These are phyloP conservation scores for Cosmopolites sordidus DNA, from an alignment of 2,888 invertebrate species.

Conservation along the genomic window DNA sequence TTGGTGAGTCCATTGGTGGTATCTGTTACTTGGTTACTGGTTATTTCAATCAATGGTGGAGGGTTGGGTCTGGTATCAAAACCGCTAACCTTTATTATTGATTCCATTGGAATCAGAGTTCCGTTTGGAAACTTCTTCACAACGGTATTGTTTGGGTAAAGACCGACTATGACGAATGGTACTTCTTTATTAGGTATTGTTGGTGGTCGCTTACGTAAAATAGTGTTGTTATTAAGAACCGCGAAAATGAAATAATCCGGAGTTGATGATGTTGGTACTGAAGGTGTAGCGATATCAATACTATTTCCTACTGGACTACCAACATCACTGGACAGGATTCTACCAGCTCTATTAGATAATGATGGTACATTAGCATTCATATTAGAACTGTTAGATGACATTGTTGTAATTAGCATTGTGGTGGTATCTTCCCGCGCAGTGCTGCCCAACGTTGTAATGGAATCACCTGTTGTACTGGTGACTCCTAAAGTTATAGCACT, in stretches of 20 bases:
- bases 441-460: neutral
- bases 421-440: conserved; percentile 6
- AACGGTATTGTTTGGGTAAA: conserved; percentile 73
- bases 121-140: conserved; percentile 78
- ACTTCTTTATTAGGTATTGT: conserved; percentile 63
- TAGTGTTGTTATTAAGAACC: conserved; percentile 73
- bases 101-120: conserved; percentile 67
- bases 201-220: conserved; percentile 70
- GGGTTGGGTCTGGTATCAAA: conserved; percentile 54
- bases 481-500: conserved; percentile 13
- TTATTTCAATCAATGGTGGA: conserved; percentile 57
- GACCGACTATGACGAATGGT: conserved; percentile 70
- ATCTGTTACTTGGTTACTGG: conserved; percentile 61
- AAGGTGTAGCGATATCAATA: conserved; percentile 31
- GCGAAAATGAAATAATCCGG: conserved; percentile 71
- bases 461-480: conserved; percentile 2
- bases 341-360: conserved; percentile 36
- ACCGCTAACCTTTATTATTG: conserved; percentile 52
- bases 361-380: conserved; percentile 2
- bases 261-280: conserved; percentile 32
- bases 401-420: conserved; percentile 6
- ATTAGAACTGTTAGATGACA: conserved; percentile 13
- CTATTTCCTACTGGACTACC: conserved; percentile 34
- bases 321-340: conserved; percentile 31
- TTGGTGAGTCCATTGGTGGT: conserved; percentile 21